Conservation (phyloP, 2,888 invertebrate species). For the Idaea dimidiata region DNA sequence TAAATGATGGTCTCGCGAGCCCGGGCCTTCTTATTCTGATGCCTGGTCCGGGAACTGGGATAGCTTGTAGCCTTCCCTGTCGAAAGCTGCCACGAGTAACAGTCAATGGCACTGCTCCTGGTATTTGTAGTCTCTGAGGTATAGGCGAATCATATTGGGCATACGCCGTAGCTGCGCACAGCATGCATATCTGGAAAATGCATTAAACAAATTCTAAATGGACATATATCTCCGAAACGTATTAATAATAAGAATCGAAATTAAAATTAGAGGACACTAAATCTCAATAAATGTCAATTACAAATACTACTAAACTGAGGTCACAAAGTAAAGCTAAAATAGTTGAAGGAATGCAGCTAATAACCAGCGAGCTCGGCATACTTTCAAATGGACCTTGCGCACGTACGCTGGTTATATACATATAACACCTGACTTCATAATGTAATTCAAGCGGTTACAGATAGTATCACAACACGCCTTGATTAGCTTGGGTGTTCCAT, state of each 20-base stretch:
- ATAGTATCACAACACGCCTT: constrained; percentile 38
- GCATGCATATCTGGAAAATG: constrained; percentile 71
- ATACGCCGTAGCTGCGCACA: constrained; percentile 75
- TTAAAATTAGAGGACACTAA: neutral
- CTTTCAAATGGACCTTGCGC: constrained; percentile 59
- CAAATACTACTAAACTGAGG: constrained; percentile 8
- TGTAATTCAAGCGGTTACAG: constrained; percentile 27
- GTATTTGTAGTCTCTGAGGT: constrained; percentile 84
- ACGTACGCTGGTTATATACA: constrained; percentile 19
- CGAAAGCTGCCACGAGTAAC: constrained; percentile 60
- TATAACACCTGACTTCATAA: constrained; percentile 39
- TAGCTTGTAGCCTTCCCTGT: constrained; percentile 62
- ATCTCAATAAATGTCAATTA: neutral
- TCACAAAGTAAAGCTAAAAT: constrained; percentile 30
- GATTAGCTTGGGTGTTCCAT: constrained; percentile 34
- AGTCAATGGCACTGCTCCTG: constrained; percentile 81
- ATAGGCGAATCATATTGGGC: constrained; percentile 78
- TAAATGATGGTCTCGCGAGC: constrained; percentile 67
- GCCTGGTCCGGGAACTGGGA: constrained; percentile 44
- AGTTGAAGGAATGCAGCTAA: constrained; percentile 41
- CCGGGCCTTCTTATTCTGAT: constrained; percentile 62
- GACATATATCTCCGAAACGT: neutral
- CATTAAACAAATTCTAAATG: constrained; percentile 13
- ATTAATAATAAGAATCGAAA: neutral
- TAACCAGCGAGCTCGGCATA: constrained; percentile 51